Evolutionary conservation across 2,113 vertebrate species (phyloP).

Genomic region (Willisornis vidua): DNA sequence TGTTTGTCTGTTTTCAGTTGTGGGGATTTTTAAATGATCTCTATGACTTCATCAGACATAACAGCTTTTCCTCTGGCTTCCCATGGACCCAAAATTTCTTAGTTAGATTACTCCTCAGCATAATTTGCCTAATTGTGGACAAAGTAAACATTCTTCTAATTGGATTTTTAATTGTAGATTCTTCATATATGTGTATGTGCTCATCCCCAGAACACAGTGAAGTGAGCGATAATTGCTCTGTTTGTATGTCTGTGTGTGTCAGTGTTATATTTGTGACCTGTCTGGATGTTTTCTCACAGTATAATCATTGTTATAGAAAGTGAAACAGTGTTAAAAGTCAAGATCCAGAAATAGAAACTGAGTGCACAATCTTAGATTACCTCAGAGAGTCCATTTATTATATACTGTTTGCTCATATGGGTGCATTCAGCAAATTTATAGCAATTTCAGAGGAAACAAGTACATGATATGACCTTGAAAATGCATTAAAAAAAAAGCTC

Average conservation of each 20-base stretch:
- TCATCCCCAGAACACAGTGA: neutral
- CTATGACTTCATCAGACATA: neutral
- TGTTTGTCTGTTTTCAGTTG: too few species aligned
- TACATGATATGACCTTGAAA: neutral
- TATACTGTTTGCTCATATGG: neutral
- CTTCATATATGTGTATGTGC: neutral
- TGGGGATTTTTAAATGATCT: neutral
- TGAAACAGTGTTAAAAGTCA: conserved; percentile 67
- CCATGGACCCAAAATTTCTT: neutral
- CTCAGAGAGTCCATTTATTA: conserved; percentile 44
- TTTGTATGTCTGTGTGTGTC: neutral
- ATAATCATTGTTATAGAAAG: conserved; percentile 4
- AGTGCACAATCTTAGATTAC: conserved; percentile 58
- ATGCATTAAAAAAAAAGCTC: neutral
- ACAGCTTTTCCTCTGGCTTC: neutral
- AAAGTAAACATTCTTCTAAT: conserved; percentile 10
- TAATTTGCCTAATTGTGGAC: conserved; percentile 44
- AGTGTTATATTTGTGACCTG: neutral
- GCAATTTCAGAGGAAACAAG: neutral
- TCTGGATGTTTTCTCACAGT: conserved; percentile 34
- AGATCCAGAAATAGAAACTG: conserved; percentile 66
- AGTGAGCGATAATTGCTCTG: neutral
- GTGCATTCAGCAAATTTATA: conserved; percentile 40
- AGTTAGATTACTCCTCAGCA: neutral
- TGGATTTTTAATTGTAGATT: neutral